A percentile compares a stretch with the other conserved stretches of the same genome.
Conservation (phyloP, 2,888 invertebrate species). For the Chymomyza procnemis region DNA sequence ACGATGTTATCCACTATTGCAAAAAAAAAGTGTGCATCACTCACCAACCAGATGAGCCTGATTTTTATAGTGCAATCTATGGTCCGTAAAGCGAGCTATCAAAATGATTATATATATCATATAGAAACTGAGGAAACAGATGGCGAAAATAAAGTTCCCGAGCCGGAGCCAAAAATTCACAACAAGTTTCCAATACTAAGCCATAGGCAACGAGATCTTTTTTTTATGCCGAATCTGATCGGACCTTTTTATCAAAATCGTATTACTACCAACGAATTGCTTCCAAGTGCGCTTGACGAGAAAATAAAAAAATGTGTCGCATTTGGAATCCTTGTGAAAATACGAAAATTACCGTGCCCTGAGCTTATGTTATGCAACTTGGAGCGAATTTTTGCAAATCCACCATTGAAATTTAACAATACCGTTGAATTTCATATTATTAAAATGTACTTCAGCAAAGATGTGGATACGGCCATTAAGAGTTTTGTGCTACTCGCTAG, state of each 20-base stretch:
- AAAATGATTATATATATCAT: background rate
- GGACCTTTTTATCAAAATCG: conserved; percentile 53
- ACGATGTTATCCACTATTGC: too few species aligned
- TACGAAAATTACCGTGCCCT: conserved; percentile 34
- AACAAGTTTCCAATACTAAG: conserved; percentile 30
- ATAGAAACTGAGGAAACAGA: conserved; percentile 34
- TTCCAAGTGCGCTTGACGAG: conserved; percentile 13
- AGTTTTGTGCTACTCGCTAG: conserved; percentile 42
- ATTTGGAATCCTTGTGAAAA: background rate
- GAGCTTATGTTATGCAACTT: conserved; percentile 35
- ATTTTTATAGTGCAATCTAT: background rate
- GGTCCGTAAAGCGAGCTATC: background rate
- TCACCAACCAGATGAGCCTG: too few species aligned
- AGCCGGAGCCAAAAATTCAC: conserved; percentile 13
- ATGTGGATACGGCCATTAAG: conserved; percentile 48
- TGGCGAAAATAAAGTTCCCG: conserved; percentile 19
- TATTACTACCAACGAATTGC: conserved; percentile 32
- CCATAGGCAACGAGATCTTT: conserved; percentile 35
- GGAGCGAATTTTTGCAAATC: conserved; percentile 30
- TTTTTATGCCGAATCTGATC: conserved; percentile 51
- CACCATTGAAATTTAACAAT: conserved; percentile 16
- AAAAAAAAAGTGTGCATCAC: too few species aligned
- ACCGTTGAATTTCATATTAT: conserved; percentile 37
- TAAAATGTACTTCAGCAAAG: conserved; percentile 37
- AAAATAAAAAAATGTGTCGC: background rate